phyloP scores from a whole-genome alignment of 2,888 invertebrate genomes.

The Tetragnatha montana region DNA sequence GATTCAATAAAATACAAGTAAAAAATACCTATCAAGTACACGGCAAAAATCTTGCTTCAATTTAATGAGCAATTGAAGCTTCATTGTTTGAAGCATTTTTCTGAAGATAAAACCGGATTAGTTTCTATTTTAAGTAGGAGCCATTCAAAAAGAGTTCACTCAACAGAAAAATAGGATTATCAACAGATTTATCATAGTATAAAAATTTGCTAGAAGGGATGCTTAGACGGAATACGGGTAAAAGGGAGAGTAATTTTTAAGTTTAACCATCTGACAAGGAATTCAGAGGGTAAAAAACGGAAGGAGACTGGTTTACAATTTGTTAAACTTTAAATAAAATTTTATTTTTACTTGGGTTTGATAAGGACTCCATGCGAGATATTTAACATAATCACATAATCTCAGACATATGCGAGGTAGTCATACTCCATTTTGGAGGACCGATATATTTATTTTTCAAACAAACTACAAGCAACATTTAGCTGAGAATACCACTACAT shows the following conservation, averaged over 20 bases:
- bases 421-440: too few relatives aligned
- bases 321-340: constrained; percentile 16
- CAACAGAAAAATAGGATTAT: constrained; percentile 1
- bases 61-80: background rate
- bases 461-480: too few relatives aligned
- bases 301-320: constrained; percentile 25
- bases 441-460: too few relatives aligned
- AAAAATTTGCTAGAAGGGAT: background rate
- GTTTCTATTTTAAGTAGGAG: background rate
- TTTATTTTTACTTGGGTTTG: constrained; percentile 1
- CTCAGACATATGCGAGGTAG: too few relatives aligned
- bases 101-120: background rate
- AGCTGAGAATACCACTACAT: too few relatives aligned
- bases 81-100: background rate
- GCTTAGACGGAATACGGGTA: background rate
- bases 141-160: background rate
- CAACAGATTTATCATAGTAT: background rate
- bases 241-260: background rate
- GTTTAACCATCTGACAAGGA: constrained; percentile 12
- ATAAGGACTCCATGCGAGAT: too few relatives aligned
- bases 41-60: background rate
- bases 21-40: too few relatives aligned
- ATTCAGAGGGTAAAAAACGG: constrained; percentile 1
- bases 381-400: too few relatives aligned
- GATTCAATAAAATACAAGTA: too few relatives aligned